Base-by-base conservation (phyloP, 1,140 invertebrate species). In the Littorina saxatilis region DNA sequence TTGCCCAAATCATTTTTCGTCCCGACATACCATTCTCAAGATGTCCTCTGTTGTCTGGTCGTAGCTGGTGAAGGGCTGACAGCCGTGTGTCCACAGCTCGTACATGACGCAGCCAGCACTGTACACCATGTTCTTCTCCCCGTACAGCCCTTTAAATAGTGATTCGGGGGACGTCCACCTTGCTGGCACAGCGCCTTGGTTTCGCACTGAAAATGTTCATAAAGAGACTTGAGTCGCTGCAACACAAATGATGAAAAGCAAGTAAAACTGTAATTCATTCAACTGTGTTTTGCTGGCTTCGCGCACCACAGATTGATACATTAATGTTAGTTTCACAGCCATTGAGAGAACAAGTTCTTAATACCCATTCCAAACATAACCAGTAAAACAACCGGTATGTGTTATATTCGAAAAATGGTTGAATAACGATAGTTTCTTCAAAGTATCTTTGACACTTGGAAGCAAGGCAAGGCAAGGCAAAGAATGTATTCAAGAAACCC, bases 31-130 rank as follows among this genome's bases (percentile, higher is more conserved):
- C 72, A 81, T 81, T 47, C 52, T 79, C 9, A 86, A 77, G 32
- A 84, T 76, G 27, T 83, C 77, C 5, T 82, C 85, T 4, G 74
- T 80, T 35, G 43, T 58, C 1, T 74, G 40, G 23, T 84, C 82
- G 11, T 83, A 39, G 50, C 84, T 83, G 9, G 85, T 84, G 73
- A 80, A 86, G 17, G 85, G 85, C 35, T 86, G 78, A 83, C 83
- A 84, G 0, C 85, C 85, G 20, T 75, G 72, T 32, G 85, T 86
- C n/a, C 79, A 83, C 27, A 86, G n/a, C 40, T 81, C 80, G 70
- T 83, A 83, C 32, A 84, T 50, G 27, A 82, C 40, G 72, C 81
- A 80, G 7, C 85, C 85, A 37, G 81, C 52, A 52, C 79, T 82
- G 79, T 81, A 84, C 13, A 81, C 73, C 52, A 84, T 83, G 27